A percentile compares a stretch with the other conserved stretches of the same genome.
Evolutionary conservation across 2,888 invertebrate genomes (phyloP).

Genomic region (Phengaris alcon): DNA sequence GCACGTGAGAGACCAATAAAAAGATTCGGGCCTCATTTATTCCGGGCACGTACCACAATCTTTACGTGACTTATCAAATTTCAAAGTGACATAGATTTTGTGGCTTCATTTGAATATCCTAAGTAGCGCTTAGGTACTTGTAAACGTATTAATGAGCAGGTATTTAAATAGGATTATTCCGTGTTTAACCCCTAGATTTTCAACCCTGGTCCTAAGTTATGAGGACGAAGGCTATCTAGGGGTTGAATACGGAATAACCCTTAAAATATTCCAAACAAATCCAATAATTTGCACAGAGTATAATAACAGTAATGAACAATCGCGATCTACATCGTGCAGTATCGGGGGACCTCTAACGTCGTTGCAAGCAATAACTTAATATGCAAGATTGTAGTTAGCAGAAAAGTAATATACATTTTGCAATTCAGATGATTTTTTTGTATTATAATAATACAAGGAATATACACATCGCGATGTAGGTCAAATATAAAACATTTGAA

Average conservation of each 20-base stretch:
- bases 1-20: constrained; percentile 18
- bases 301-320: not conserved
- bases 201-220: not conserved
- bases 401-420: not conserved
- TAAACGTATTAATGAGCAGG: not conserved
- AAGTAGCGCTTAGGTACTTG: constrained; percentile 2
- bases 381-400: not conserved
- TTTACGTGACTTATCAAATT: constrained; percentile 27
- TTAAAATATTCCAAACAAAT: not conserved
- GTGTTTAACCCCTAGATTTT: no score
- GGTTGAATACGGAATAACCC: not conserved
- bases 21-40: constrained; percentile 16
- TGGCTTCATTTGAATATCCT: constrained; percentile 23
- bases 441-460: not conserved
- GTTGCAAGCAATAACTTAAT: constrained; percentile 1
- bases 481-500: not conserved
- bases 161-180: not conserved
- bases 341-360: not conserved
- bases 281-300: not conserved
- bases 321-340: not conserved
- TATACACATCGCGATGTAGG: no score
- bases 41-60: constrained; percentile 19
- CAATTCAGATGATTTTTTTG: not conserved
- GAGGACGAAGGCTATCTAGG: no score
- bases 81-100: constrained; percentile 21